Base-by-base conservation (phyloP, 2,888 invertebrate genomes). In the Hirtodrosophila histrioides region DNA sequence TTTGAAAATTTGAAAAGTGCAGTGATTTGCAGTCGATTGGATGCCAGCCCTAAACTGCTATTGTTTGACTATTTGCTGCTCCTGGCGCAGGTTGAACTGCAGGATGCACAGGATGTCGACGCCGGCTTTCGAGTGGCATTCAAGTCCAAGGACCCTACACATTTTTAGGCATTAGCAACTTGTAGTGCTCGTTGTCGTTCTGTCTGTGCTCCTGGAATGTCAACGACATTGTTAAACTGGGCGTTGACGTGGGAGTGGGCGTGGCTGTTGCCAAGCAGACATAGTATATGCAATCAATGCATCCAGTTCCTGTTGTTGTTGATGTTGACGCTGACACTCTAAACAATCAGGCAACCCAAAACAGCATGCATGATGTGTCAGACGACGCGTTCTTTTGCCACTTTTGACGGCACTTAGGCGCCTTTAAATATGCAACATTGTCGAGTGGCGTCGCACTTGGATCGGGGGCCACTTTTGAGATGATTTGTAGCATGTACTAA, bases 321-420 rank as follows among this genome's bases (percentile, higher is more conserved):
- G 67, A 35, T 58, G 64, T 61, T 67, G 61, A 61, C 54, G 61
- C 65, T 64, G 71, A 70, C 75, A 78, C 73, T 85, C 67, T 67
- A 85, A 87, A 87, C 82, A 82, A 82, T 82, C 78, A 78, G 68
- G 49, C 50, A 69, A 67, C 65, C 72, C 75, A 81, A 84, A 85
- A 73, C 85, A 74, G 82, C 82, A 85, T 82, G 70, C 75, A 78
- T 82, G 82, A 86, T 87, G 86, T 77, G 87, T 46, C 75, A 65
- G 65, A 66, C 27, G 64, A 60, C 48, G 69, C 69, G 37, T 36
- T 40, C 39, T 17, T 17, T 17, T 46, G 68, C 75, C 75, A 81
- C 84, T 68, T 81, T 86, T 81, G 71, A 58, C 72, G 57, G 82
- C 83, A 85, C 86, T 87, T 83, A 86, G 73, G 66, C 88, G 80